Percentiles rank a stretch among this genome's conserved stretches.
phyloP scores from a whole-genome alignment of 1,140 invertebrate species.

The Drosophila repleta region DNA sequence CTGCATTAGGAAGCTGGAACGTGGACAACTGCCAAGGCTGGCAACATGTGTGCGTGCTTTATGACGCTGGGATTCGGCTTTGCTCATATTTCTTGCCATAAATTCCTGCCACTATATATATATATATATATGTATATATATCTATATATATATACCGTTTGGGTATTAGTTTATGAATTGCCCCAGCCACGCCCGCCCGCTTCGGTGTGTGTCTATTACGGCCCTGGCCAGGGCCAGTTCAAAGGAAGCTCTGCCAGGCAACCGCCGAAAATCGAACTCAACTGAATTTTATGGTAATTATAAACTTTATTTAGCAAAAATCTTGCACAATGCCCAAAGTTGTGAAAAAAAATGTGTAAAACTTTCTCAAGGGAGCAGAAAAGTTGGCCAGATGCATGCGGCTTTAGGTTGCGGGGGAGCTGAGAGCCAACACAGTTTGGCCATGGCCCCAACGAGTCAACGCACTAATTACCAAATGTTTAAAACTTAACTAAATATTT shows the following conservation, averaged over 20 bases:
- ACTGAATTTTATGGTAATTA: conserved; percentile 77
- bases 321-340: conserved; percentile 39
- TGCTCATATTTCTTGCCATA: conserved; percentile 76
- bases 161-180: conserved; percentile 64
- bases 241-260: conserved; percentile 45
- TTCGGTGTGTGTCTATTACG: conserved; percentile 8
- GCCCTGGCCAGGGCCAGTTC: conserved; percentile 38
- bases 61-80: conserved; percentile 61
- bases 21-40: conserved; percentile 18
- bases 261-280: conserved; percentile 44
- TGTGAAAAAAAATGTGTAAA: conserved; percentile 2
- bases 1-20: background rate
- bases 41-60: conserved; percentile 59
- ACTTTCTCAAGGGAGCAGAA: background rate
- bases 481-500: conserved; percentile 73
- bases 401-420: conserved; percentile 48
- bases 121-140: conserved; percentile 2
- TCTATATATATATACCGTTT: conserved; percentile 10
- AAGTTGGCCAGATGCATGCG: conserved; percentile 37
- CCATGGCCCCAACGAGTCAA: conserved; percentile 30
- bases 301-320: conserved; percentile 76
- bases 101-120: conserved; percentile 53
- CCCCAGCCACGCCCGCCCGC: conserved; percentile 26
- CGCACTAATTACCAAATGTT: conserved; percentile 72
- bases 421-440: background rate